Percentiles rank a stretch among this genome's conserved stretches.
Evolutionary conservation across 2,113 vertebrate species (phyloP).

Genomic region (Otis tarda): DNA sequence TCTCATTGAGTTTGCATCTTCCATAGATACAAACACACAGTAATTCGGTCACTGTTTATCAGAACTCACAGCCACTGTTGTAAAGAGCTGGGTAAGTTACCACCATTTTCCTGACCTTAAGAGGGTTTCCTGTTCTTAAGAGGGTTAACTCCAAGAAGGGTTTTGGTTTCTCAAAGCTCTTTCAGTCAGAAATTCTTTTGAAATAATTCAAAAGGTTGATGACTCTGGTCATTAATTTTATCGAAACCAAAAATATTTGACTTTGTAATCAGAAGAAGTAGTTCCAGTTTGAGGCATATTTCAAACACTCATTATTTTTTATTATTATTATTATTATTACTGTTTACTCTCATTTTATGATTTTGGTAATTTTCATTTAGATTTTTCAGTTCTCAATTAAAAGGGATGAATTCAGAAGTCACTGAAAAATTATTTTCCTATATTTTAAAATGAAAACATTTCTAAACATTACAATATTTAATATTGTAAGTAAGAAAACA

Average conservation of each 20-base stretch:
- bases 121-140: not conserved
- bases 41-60: not conserved
- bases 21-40: too few species aligned
- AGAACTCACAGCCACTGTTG: not conserved
- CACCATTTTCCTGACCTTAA: not conserved
- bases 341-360: not conserved
- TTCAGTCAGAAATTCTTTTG: not conserved
- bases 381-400: not conserved
- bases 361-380: not conserved
- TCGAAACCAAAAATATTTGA: not conserved
- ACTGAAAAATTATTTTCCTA: not conserved
- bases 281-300: not conserved
- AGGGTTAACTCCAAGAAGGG: not conserved
- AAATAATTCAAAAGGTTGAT: not conserved
- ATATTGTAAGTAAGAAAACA: not conserved
- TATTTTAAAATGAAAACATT: not conserved
- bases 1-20: not conserved
- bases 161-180: not conserved
- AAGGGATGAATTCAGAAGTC: not conserved
- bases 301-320: not conserved
- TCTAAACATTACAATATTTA: not conserved
- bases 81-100: not conserved
- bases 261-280: not conserved
- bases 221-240: not conserved
- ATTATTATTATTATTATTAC: not conserved